These are phyloP conservation scores for Noctuana brunneofusca DNA, from an alignment of 2,888 invertebrate species.

Conservation along the genomic window DNA sequence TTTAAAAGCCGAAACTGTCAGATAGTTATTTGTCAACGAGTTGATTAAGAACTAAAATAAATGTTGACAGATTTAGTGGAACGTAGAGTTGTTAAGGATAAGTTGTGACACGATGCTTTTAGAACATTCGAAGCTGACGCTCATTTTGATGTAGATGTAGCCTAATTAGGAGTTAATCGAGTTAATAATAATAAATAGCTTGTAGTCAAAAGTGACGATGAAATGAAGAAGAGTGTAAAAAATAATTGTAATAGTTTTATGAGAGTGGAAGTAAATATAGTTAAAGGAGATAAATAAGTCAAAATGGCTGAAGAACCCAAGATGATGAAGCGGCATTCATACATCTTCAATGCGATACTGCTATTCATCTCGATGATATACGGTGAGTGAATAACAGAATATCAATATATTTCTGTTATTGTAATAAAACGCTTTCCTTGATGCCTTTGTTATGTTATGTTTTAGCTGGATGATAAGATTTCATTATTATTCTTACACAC, in stretches of 20 bases:
- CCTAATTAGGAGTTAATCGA: slow-evolving; percentile 48
- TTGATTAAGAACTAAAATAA: slow-evolving; percentile 67
- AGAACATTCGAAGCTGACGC: slow-evolving; percentile 49
- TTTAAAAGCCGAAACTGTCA: slow-evolving; percentile 63
- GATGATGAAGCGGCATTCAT: slow-evolving; percentile 67
- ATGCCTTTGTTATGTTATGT: background rate
- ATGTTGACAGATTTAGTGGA: slow-evolving; percentile 71
- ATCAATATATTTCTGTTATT: background rate
- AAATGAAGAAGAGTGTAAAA: slow-evolving; percentile 67
- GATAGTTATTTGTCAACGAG: slow-evolving; percentile 75
- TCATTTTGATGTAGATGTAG: slow-evolving; percentile 40
- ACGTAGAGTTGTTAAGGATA: slow-evolving; percentile 56
- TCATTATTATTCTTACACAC: no score
- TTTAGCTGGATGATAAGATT: no score
- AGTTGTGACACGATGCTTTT: slow-evolving; percentile 62
- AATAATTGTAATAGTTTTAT: slow-evolving; percentile 49
- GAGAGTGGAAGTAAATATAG: slow-evolving; percentile 45
- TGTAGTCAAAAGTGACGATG: slow-evolving; percentile 59
- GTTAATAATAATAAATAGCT: slow-evolving; percentile 17
- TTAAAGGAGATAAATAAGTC: slow-evolving; percentile 38
- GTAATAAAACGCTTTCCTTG: no score
- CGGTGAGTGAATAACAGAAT: slow-evolving; percentile 69
- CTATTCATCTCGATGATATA: slow-evolving; percentile 73
- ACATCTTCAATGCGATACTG: slow-evolving; percentile 68
- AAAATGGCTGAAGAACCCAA: slow-evolving; percentile 70